A percentile compares a stretch with the other conserved stretches of the same genome.
Evolutionary conservation across 2,113 vertebrate species (phyloP).

Genomic region (Halichoeres trimaculatus): DNA sequence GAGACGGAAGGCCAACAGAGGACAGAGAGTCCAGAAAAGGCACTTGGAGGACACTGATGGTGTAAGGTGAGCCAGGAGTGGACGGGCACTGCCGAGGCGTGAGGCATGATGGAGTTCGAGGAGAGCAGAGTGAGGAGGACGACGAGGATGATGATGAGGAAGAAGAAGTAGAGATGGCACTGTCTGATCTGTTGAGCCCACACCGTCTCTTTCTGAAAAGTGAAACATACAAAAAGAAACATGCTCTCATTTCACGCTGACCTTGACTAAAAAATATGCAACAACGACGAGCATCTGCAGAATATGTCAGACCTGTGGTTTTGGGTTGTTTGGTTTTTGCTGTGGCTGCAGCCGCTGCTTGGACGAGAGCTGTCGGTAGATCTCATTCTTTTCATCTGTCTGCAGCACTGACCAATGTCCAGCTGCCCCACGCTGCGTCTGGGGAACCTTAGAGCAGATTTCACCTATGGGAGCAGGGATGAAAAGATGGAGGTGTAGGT

Average conservation of each 20-base stretch:
- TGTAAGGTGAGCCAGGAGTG: conserved; percentile 63
- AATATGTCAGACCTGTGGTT: conserved; percentile 51
- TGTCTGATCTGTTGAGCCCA: conserved; percentile 62
- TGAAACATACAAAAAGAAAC: no score
- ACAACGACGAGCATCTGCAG: neutral
- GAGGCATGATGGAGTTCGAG: conserved; percentile 57
- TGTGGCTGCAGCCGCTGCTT: conserved; percentile 57
- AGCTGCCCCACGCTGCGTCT: conserved; percentile 64
- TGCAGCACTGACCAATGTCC: conserved; percentile 58
- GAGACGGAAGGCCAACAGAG: conserved; percentile 64
- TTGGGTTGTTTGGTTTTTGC: conserved; percentile 54
- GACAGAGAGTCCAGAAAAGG: conserved; percentile 81
- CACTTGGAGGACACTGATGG: conserved; percentile 68
- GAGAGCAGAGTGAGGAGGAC: conserved; percentile 77
- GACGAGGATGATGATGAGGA: conserved; percentile 78
- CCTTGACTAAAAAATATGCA: neutral
- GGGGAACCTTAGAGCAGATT: conserved; percentile 89
- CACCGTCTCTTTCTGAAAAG: conserved; percentile 53
- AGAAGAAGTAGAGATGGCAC: conserved; percentile 72
- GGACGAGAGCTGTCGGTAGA: conserved; percentile 50
- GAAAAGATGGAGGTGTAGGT: neutral
- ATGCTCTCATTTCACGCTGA: neutral
- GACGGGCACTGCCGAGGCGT: conserved; percentile 56
- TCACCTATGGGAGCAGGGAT: conserved; percentile 81
- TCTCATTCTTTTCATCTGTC: conserved; percentile 47